Evolutionary conservation across 2,888 invertebrate genomes (phyloP).

Genomic region (Synergus gifuensis): DNA sequence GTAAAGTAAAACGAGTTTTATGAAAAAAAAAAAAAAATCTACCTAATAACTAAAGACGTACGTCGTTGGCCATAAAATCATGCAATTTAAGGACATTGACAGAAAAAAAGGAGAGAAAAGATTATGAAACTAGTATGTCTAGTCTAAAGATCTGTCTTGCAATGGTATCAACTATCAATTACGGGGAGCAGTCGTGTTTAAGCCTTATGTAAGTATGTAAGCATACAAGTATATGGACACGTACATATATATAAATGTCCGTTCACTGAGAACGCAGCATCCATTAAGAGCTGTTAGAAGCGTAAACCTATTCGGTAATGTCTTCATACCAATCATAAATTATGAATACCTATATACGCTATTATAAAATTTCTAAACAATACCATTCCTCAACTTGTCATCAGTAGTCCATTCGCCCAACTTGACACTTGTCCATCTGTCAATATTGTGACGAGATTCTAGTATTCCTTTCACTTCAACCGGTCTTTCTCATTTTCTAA

Average conservation of each 20-base stretch:
- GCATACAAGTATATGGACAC: background rate
- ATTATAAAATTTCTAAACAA: conserved; percentile 12
- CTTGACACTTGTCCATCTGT: conserved; percentile 23
- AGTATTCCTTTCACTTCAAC: conserved; percentile 23
- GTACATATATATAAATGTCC: background rate
- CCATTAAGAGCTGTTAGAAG: conserved; percentile 26
- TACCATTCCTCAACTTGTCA: background rate
- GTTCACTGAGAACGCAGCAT: conserved; percentile 32
- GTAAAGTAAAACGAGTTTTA: background rate
- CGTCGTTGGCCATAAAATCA: conserved; percentile 13
- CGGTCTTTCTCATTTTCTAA: background rate
- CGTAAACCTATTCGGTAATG: conserved; percentile 29
- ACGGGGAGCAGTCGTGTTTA: conserved; percentile 30
- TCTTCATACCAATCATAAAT: conserved; percentile 14
- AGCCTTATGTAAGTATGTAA: conserved; percentile 20
- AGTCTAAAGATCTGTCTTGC: conserved; percentile 27
- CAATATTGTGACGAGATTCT: conserved; percentile 3
- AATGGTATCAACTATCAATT: conserved; percentile 33
- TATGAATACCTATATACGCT: conserved; percentile 14
- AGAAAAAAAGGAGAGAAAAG: conserved; percentile 7
- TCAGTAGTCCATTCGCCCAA: background rate
- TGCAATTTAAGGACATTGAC: conserved; percentile 7
- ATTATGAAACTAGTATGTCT: conserved; percentile 27
- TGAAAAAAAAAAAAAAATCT: background rate
- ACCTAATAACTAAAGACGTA: background rate